These are phyloP conservation scores for Lerista edwardsae DNA, from an alignment of 2,797 vertebrate genomes.

Conservation along the genomic window DNA sequence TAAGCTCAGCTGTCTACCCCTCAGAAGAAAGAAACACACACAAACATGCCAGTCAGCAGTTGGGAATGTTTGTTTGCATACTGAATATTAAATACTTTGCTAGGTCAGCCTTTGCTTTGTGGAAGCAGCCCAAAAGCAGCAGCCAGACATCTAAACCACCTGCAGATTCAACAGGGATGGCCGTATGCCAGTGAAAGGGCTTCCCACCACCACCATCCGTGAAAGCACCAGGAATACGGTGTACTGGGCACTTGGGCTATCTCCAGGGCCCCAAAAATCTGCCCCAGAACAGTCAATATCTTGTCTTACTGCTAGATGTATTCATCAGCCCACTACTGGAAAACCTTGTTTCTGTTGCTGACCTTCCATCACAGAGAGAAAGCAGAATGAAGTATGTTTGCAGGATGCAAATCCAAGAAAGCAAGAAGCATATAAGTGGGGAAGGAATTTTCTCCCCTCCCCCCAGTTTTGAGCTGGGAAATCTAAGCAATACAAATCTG, in stretches of 20 bases:
- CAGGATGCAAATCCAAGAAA: not conserved
- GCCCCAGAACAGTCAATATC: not conserved
- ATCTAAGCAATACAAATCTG: not conserved
- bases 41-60: conserved; percentile 57
- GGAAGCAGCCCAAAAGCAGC: not conserved
- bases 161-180: too few relatives aligned
- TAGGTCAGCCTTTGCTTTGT: rapidly evolving
- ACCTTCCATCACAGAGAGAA: not conserved
- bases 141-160: not conserved
- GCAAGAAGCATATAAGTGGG: not conserved
- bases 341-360: conserved; percentile 2
- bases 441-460: not conserved
- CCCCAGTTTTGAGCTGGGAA: too few relatives aligned
- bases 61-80: conserved; percentile 43
- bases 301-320: not conserved
- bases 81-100: conserved; percentile 34
- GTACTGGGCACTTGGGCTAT: too few relatives aligned
- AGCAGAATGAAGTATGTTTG: conserved; percentile 8
- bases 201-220: not conserved
- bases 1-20: conserved; percentile 70
- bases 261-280: not conserved
- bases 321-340: conserved; percentile 11
- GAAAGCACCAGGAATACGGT: too few relatives aligned
- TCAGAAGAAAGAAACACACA: not conserved
- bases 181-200: not conserved